A percentile compares a stretch with the other conserved stretches of the same genome.
These are phyloP conservation scores for Cephalophus harveyi DNA, from an alignment of 2,113 vertebrate genomes.

Conservation along the genomic window DNA sequence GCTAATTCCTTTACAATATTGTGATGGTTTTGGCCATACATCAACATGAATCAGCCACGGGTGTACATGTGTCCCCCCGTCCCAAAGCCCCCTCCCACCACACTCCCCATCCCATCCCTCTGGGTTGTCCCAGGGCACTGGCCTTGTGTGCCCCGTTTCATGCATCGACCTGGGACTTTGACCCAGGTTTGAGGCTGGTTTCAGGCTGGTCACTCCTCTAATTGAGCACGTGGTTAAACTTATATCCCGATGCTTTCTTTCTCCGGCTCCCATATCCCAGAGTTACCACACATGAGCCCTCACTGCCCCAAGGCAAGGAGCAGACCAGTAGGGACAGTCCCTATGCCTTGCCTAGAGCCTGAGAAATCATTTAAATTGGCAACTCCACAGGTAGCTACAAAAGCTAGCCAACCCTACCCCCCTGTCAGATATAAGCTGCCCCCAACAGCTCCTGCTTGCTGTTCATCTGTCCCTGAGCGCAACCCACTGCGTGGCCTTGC, in stretches of 20 bases:
- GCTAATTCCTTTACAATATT: background rate
- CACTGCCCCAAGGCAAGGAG: background rate
- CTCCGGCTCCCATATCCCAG: background rate
- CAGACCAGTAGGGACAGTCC: background rate
- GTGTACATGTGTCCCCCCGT: background rate
- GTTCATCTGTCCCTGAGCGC: too few relatives aligned
- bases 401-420: background rate
- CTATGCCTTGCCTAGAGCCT: background rate
- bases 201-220: background rate
- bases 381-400: background rate
- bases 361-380: background rate
- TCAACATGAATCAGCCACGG: background rate
- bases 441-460: background rate
- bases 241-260: background rate
- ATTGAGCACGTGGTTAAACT: background rate
- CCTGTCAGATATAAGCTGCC: background rate
- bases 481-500: background rate
- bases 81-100: background rate
- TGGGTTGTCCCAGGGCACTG: background rate
- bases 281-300: background rate
- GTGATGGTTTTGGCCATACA: background rate
- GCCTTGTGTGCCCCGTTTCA: background rate
- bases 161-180: background rate
- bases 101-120: background rate
- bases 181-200: background rate